Evolutionary conservation across 2,888 invertebrate species (phyloP), one percentile per base, ranked within the genome.

Genomic region (Cosmorhoe ocellata): DNA sequence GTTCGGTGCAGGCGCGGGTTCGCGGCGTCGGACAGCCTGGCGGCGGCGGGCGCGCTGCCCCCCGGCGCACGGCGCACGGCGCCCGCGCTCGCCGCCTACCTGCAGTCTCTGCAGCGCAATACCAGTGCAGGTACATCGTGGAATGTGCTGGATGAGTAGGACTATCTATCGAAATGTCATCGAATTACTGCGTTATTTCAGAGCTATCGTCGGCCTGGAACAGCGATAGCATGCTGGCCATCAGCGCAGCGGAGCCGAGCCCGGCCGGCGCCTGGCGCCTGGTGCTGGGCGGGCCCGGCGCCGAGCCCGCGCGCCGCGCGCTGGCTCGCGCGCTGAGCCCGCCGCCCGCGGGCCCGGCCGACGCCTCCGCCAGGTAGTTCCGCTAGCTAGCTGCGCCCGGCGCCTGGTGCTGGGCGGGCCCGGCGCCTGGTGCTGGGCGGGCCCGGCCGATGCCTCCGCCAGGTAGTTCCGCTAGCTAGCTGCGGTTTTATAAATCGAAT

Each of bases 11-110:
- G 86, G 40, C 56, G 59, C 6, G 83, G 83, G 0, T 82, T 73
- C 60, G 42, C 36, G 6, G 79, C 79, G 38, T 77, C 84, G 5
- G 71, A 67, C 22, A 71, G 71, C 1, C 57, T 83, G 51, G 69
- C 77, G 43, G 45, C 39, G 38, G 70, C 72, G 54, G 66, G 66
- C 46, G 66, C 60, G 34, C 3, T n/a, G n/a, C n/a, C n/a, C n/a
- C n/a, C n/a, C n/a, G n/a, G n/a, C n/a, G n/a, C n/a, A n/a, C n/a
- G n/a, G n/a, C n/a, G n/a, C n/a, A n/a, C 34, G 14, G 81, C 91
- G 7, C 45, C 85, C 91, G 5, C 66, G 66, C 84, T 94, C 34
- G 92, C 92, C 7, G 74, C 76, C 30, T 92, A 92, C 61, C 84
- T 95, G 18, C 72, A 90, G 52, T 67, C 77, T 6, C 78, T 94